Evolutionary conservation across 2,113 vertebrate species (phyloP), one percentile per base, ranked within the genome.

Genomic region (Megatriorchis doriae): DNA sequence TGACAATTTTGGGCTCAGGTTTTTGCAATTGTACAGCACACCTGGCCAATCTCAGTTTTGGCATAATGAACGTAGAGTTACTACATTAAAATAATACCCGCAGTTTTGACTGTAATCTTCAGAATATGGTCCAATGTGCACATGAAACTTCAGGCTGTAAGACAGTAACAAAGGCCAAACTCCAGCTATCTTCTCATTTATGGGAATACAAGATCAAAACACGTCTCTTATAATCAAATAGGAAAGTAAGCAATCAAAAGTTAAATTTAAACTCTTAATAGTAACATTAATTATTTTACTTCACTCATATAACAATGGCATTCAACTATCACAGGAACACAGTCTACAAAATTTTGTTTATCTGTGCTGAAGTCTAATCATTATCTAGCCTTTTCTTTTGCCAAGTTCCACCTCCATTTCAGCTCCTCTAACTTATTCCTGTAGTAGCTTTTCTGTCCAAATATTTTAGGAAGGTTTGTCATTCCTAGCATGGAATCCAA

Each of bases 71-170:
- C 1, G 0, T 27, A 32, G 65, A 94, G 18, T 40, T 63, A 71
- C 53, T 58, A 36, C 12, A 65, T 38, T 34, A 67, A 32, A 48
- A 17, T 16, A 14, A n/a, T 29, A 74, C 13, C 15, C 48, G 11
- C 15, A 40, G 48, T 47, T 93, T 71, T 52, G 29, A 79, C 42
- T 56, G 7, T 52, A 65, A 68, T 40, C 34, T 36, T 88, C 53
- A 85, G 38, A 85, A 75, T 27, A 38, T 1, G 1, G 36, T 32
- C n/a, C 70, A 75, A 40, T 0, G 0, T 3, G 3, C 55, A 55
- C 2, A 3, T 27, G 16, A 93, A 82, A 56, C 40, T 55, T 79
- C 38, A 88, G 23, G 9, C 32, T 66, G 19, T 25, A 79, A 62
- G 38, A 79, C 10, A 40, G 16, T 58, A 67, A 62, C 11, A 55